Base-by-base conservation (phyloP, 2,113 vertebrate genomes). In the Pelobates fuscus region DNA sequence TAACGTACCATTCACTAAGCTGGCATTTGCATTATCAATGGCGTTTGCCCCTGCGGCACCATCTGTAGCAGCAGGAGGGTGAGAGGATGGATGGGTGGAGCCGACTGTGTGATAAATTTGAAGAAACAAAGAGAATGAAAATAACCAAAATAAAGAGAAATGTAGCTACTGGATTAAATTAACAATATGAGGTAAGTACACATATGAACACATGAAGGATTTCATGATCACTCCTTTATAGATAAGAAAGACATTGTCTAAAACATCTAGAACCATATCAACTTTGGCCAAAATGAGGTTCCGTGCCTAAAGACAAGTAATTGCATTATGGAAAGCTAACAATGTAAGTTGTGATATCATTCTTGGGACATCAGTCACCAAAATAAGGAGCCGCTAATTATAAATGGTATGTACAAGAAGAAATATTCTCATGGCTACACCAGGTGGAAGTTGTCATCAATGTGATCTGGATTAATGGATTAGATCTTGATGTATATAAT, bases 1-100 rank as follows among this genome's bases (percentile, higher is more conserved):
- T 92, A 91, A 98, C 97, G 86, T 98, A 99, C 97, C 97, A 98
- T 99, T 99, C 94, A 97, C 96, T 92, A 99, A 94, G 94, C 89
- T 95, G 94, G 94, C 87, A 93, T 92, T 89, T 86, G 91, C 84
- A 84, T 92, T 95, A 94, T 93, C 95, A 82, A 94, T 90, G 91
- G 94, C 91, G 89, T 94, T 95, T 91, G 93, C 91, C 87, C 93
- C 93, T 91, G 95, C 92, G 82, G 94, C 93, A 88, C 94, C 96
- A 91, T 98, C 96, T 88, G 96, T 94, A 83, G 95, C 93, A 93
- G 95, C 87, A 90, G 95, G 94, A 94, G 93, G 94, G 88, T 94
- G 94, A 92, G 92, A 91, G 85, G 95, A 92, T 76, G 72, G 72
- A 93, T 95, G 95, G 91, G 94, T 94, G 92, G 89, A 93, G 90